phyloP scores from a whole-genome alignment of 2,888 invertebrate species.

The Mayetiola destructor region DNA sequence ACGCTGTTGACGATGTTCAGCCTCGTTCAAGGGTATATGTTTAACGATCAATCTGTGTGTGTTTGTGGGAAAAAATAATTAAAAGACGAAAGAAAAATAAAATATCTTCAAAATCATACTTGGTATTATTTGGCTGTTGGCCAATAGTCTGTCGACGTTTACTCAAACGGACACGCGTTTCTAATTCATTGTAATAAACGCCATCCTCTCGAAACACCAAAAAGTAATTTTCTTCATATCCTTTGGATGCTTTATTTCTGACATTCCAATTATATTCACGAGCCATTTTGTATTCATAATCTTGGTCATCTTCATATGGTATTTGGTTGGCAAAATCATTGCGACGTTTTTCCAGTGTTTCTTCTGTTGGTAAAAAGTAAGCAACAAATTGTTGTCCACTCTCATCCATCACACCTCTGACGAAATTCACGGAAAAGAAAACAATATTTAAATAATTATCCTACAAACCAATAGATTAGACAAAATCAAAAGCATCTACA shows the following conservation, averaged over 20 bases:
- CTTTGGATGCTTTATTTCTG: constrained; percentile 87
- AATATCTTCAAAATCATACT: constrained; percentile 18
- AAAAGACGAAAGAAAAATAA: neutral
- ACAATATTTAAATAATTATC: constrained; percentile 14
- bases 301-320: constrained; percentile 76
- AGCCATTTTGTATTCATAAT: constrained; percentile 94
- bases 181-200: constrained; percentile 88
- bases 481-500: constrained; percentile 18
- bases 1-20: constrained; percentile 75
- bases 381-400: constrained; percentile 98
- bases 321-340: constrained; percentile 60
- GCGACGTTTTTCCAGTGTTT: constrained; percentile 77
- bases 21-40: constrained; percentile 71
- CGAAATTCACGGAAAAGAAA: constrained; percentile 2
- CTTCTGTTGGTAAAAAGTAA: constrained; percentile 91
- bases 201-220: constrained; percentile 81
- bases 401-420: constrained; percentile 96
- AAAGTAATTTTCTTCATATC: constrained; percentile 96
- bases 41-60: constrained; percentile 57
- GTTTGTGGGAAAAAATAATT: neutral
- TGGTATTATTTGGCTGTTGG: constrained; percentile 38
- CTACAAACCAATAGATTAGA: neutral
- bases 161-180: constrained; percentile 85
- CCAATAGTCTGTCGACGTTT: constrained; percentile 74
- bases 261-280: constrained; percentile 99